Base-by-base conservation (phyloP, 2,113 vertebrate species). In the Mesoclemmys tuberculata region DNA sequence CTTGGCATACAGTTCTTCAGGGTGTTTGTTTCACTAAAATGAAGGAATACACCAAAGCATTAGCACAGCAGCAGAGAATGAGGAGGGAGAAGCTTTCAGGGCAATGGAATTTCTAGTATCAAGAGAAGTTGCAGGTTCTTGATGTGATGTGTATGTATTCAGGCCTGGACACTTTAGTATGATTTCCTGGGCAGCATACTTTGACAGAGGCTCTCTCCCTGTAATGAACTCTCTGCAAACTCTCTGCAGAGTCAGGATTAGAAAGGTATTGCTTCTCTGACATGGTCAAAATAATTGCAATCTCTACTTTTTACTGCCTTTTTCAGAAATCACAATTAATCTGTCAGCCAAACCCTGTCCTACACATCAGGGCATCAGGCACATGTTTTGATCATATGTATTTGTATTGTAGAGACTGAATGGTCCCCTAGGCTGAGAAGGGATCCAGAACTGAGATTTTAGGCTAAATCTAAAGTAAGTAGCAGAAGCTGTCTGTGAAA, bases 121-220 rank as follows among this genome's bases (percentile, higher is more conserved):
- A 86, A 92, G 35, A 38, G 64, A 90, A 90, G 85, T 29, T 5
- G 14, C 83, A 82, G 44, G 18, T 41, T 74, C 9, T 24, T 74
- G 68, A 38, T 10, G 21, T 24, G 68, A 41, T 74, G 68, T 74
- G n/a, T 11, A n/a, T 74, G 68, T 18, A 74, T 74, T 74, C 68
- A 74, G n/a, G n/a, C 68, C 41, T 16, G 35, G 13, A 68, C 61
- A 19, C 35, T 19, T 35, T n/a, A 1, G 4, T n/a, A 8, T n/a
- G 14, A n/a, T 51, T 95, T 85, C 6, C n/a, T 41, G 5, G 49
- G 11, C 27, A 93, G 90, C 94, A 83, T 49, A 0, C 46, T n/a
- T 80, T 89, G 27, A 83, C 75, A 94, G 24, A 87, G 92, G 86
- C 41, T 19, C 8, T 90, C 68, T 22, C 68, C 13, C 56, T 77